A percentile compares a stretch with the other conserved stretches of the same genome.
These are phyloP conservation scores for Saccostrea glomerata DNA, from an alignment of 1,140 invertebrate genomes.

Conservation along the genomic window DNA sequence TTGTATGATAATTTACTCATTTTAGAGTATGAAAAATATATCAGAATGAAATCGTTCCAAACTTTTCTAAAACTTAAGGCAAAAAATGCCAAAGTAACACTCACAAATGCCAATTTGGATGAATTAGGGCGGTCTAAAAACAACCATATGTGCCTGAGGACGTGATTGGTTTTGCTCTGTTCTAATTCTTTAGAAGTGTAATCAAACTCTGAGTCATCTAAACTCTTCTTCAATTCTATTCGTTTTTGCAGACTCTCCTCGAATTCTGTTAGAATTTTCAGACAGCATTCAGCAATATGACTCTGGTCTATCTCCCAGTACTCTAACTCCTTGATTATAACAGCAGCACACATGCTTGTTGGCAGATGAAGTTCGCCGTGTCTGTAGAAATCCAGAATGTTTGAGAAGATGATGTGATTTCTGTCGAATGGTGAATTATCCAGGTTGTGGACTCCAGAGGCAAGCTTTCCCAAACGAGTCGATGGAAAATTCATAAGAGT, in stretches of 20 bases:
- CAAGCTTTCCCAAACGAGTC: neutral
- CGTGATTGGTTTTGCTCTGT: neutral
- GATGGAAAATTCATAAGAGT: conserved; percentile 32
- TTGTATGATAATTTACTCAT: too few relatives aligned
- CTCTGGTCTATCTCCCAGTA: conserved; percentile 41
- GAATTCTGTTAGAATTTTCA: neutral
- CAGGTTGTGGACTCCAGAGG: neutral
- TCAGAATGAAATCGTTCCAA: too few relatives aligned
- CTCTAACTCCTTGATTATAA: conserved; percentile 24
- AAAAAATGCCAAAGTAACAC: neutral
- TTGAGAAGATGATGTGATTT: conserved; percentile 35
- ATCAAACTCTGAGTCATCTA: conserved; percentile 6
- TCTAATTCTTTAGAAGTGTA: neutral
- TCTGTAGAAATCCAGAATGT: conserved; percentile 46
- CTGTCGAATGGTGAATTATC: conserved; percentile 38
- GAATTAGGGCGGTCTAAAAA: conserved; percentile 60
- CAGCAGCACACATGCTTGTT: conserved; percentile 29
- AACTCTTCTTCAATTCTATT: conserved; percentile 43
- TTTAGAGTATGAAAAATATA: too few relatives aligned
- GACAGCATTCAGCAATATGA: conserved; percentile 39
- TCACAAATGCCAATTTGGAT: conserved; percentile 42
- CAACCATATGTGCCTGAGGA: conserved; percentile 42
- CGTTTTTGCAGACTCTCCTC: neutral
- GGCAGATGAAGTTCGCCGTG: conserved; percentile 44
- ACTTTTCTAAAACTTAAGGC: neutral